Evolutionary conservation across 2,888 invertebrate species (phyloP).

Genomic region (Phorcus lineatus): DNA sequence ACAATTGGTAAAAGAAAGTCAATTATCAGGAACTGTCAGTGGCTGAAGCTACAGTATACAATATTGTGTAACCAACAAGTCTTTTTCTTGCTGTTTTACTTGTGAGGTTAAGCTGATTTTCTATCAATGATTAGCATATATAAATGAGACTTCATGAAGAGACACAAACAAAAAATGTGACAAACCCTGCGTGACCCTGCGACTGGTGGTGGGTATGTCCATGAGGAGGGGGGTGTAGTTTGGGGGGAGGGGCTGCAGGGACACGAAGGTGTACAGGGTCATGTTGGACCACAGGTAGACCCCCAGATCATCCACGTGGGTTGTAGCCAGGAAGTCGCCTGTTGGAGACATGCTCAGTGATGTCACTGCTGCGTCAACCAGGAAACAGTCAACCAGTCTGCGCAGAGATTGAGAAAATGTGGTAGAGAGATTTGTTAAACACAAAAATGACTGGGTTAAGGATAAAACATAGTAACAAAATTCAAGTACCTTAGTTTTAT

Average conservation of each 20-base stretch:
- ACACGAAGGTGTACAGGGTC: constrained; percentile 87
- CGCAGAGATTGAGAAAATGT: constrained; percentile 23
- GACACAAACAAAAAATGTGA: neutral
- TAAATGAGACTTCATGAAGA: too few species aligned
- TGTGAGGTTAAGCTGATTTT: too few species aligned
- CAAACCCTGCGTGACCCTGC: neutral
- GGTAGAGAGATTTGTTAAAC: too few species aligned
- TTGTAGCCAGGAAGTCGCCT: constrained; percentile 91
- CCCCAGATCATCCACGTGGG: constrained; percentile 91
- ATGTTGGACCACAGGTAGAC: constrained; percentile 96
- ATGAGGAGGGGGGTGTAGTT: constrained; percentile 74
- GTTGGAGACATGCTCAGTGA: constrained; percentile 92
- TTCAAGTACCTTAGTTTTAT: too few species aligned
- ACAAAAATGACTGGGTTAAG: too few species aligned
- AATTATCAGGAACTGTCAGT: too few species aligned
- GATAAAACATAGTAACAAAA: too few species aligned
- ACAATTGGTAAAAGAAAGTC: too few species aligned
- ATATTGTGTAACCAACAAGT: too few species aligned
- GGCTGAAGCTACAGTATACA: too few species aligned
- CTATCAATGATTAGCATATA: too few species aligned
- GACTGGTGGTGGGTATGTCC: constrained; percentile 63
- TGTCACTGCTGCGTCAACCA: constrained; percentile 86
- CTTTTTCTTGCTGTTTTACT: too few species aligned
- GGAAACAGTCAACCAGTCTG: constrained; percentile 78
- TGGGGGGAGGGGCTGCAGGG: constrained; percentile 79